Conservation (phyloP, 2,113 vertebrate species). For the Crotalus viridis region DNA sequence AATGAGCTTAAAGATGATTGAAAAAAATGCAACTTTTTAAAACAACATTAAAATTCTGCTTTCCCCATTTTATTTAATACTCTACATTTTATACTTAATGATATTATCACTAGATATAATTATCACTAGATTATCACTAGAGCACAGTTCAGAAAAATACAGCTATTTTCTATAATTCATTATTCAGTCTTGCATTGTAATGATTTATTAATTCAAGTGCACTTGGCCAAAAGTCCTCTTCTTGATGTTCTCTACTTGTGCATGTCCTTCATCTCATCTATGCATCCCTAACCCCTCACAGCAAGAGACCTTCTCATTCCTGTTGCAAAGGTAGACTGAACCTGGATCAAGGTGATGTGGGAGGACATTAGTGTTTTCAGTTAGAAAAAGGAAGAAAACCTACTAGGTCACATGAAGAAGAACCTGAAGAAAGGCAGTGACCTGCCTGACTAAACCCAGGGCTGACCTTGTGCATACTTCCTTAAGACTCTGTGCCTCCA, state of each 20-base stretch:
- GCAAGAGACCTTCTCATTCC: background rate
- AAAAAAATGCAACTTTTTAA: slow-evolving; percentile 33
- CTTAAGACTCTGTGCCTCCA: background rate
- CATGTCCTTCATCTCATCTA: slow-evolving; percentile 22
- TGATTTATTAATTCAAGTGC: slow-evolving; percentile 61
- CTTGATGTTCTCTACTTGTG: slow-evolving; percentile 55
- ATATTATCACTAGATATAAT: slow-evolving; percentile 18
- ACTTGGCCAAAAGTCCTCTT: slow-evolving; percentile 61
- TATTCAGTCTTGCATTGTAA: slow-evolving; percentile 65
- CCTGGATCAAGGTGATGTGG: background rate
- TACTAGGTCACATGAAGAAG: background rate
- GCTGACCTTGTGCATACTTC: background rate
- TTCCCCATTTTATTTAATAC: slow-evolving; percentile 37
- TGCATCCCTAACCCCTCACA: background rate
- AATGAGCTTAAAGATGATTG: slow-evolving; percentile 8
- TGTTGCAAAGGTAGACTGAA: background rate
- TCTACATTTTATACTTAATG: slow-evolving; percentile 66
- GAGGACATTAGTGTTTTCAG: background rate
- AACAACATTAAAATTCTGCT: slow-evolving; percentile 34
- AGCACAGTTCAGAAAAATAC: slow-evolving; percentile 58
- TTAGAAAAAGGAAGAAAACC: background rate
- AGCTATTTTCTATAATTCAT: slow-evolving; percentile 66
- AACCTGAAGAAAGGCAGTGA: background rate
- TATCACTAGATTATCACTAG: slow-evolving; percentile 53
- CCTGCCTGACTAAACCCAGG: background rate